Percentiles rank a stretch among this genome's conserved stretches.
phyloP scores from a whole-genome alignment of 2,113 vertebrate species.

The Coptodon bakossiorum region DNA sequence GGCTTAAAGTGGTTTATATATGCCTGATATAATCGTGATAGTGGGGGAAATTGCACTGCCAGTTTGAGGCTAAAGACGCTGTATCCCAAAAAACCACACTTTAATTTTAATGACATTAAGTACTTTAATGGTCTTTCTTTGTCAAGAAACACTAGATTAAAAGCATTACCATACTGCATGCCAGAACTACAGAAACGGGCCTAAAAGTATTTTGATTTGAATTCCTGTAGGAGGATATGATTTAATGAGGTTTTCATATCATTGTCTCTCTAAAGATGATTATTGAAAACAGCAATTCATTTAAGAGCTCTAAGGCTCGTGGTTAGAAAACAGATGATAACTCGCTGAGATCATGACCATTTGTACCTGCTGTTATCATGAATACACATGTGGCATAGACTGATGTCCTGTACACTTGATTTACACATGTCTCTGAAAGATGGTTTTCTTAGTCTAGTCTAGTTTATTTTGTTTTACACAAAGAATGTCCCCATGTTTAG shows the following conservation, averaged over 20 bases:
- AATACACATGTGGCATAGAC: neutral
- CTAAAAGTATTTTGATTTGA: neutral
- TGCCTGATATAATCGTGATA: neutral
- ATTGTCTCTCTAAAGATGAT: neutral
- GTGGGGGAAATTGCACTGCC: neutral
- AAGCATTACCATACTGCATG: neutral
- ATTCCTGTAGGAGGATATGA: neutral
- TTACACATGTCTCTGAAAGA: neutral
- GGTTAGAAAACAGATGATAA: neutral
- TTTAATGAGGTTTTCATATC: neutral
- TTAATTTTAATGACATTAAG: neutral
- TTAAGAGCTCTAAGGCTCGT: neutral
- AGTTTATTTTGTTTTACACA: neutral
- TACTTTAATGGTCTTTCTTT: neutral
- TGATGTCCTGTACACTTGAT: neutral
- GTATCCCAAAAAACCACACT: neutral
- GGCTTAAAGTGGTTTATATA: neutral
- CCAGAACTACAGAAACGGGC: neutral
- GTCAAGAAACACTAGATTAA: neutral
- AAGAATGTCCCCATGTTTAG: accelerated
- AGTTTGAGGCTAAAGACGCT: neutral
- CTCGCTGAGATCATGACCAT: neutral
- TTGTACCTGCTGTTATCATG: neutral
- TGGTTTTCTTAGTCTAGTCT: neutral
- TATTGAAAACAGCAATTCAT: neutral